Evolutionary conservation across 2,797 vertebrate genomes (phyloP).

Genomic region (Alosa sapidissima): DNA sequence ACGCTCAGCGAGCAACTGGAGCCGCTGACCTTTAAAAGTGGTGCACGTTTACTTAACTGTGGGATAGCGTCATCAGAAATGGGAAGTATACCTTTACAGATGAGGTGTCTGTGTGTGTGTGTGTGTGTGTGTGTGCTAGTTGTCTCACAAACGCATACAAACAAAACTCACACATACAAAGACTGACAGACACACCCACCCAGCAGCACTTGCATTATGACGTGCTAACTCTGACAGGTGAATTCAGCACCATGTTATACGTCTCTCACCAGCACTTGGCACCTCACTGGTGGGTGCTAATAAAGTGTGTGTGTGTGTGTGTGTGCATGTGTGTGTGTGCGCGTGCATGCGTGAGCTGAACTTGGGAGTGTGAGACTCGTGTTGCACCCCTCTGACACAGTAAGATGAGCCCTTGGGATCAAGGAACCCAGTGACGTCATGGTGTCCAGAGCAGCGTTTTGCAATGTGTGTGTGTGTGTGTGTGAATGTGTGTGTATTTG

Average conservation of each 20-base stretch:
- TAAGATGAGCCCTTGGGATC: background rate
- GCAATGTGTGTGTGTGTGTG: background rate
- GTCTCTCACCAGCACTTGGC: constrained; percentile 1
- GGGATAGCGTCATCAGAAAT: background rate
- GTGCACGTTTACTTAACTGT: background rate
- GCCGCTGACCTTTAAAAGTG: constrained; percentile 9
- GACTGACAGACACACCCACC: background rate
- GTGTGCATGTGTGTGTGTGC: background rate
- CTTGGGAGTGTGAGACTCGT: constrained; percentile 2
- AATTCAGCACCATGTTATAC: background rate
- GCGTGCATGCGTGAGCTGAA: background rate
- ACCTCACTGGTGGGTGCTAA: background rate
- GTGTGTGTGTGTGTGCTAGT: background rate
- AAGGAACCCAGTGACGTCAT: background rate
- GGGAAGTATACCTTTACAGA: background rate
- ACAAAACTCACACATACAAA: background rate
- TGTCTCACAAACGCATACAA: background rate
- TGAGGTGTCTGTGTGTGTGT: background rate
- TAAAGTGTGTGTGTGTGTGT: constrained; percentile 9
- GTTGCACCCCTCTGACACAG: background rate
- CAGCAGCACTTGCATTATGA: background rate
- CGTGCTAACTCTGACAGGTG: background rate
- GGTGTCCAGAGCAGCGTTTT: background rate
- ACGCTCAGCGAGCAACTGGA: background rate
- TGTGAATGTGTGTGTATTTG: constrained; percentile 21